Conservation (phyloP, 2,113 vertebrate species). For the Lates calcarifer region DNA sequence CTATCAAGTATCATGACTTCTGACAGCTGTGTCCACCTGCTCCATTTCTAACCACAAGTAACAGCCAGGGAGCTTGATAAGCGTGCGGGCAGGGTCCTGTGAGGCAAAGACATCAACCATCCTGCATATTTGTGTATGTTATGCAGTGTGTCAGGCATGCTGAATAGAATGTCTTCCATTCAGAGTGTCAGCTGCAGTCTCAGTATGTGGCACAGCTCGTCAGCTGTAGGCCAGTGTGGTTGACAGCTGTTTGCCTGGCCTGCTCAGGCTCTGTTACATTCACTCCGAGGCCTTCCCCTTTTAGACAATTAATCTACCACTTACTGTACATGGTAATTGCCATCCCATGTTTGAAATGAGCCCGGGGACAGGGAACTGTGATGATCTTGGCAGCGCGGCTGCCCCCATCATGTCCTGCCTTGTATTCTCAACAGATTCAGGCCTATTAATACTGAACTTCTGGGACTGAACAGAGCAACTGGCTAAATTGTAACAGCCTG, state of each 20-base stretch:
- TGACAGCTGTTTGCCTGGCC: conserved; percentile 76
- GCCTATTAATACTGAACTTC: conserved; percentile 65
- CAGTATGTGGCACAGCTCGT: conserved; percentile 69
- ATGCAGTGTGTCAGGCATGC: conserved; percentile 34
- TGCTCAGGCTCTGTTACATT: conserved; percentile 31
- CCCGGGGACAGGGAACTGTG: conserved; percentile 54
- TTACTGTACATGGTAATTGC: conserved; percentile 74
- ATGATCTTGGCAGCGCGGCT: conserved; percentile 57
- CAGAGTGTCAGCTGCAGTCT: conserved; percentile 74
- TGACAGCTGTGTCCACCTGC: conserved; percentile 69
- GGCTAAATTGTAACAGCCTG: conserved; percentile 34
- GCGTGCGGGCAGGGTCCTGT: conserved; percentile 34
- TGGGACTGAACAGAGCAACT: conserved; percentile 44
- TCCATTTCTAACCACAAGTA: conserved; percentile 33
- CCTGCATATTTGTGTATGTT: conserved; percentile 28
- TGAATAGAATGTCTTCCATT: conserved; percentile 59
- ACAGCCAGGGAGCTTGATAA: conserved; percentile 17
- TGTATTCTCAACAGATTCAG: conserved; percentile 73
- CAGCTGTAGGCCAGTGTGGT: conserved; percentile 74
- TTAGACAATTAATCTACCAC: conserved; percentile 75
- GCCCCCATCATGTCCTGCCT: conserved; percentile 47
- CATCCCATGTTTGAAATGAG: conserved; percentile 66
- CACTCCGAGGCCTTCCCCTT: conserved; percentile 58
- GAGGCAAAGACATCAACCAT: conserved; percentile 9
- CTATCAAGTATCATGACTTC: neutral